Evolutionary conservation across 1,140 invertebrate genomes (phyloP).

Genomic region (Diabrotica undecimpunctata): DNA sequence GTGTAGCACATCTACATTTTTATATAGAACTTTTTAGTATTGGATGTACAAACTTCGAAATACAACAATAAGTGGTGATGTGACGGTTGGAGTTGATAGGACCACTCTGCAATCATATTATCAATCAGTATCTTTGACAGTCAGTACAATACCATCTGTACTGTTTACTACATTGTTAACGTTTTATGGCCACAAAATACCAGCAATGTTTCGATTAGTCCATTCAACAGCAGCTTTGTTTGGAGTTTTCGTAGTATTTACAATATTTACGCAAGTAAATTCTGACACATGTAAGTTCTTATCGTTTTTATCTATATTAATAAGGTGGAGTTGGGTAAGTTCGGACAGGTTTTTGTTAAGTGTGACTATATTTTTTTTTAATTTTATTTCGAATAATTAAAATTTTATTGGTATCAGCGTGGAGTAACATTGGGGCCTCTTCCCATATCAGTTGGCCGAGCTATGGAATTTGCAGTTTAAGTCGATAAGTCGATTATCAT

Average conservation of each 20-base stretch:
- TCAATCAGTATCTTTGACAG: neutral
- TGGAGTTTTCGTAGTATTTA: neutral
- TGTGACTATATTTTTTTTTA: too few species aligned
- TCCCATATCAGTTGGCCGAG: too few species aligned
- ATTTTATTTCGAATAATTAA: too few species aligned
- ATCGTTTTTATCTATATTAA: neutral
- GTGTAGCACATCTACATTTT: neutral
- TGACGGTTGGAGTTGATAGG: neutral
- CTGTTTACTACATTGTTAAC: neutral
- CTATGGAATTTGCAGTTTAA: too few species aligned
- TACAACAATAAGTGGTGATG: neutral
- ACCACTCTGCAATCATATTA: neutral
- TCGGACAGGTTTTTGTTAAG: too few species aligned
- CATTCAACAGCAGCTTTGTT: neutral
- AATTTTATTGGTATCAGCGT: too few species aligned
- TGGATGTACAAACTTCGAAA: neutral
- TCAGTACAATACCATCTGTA: neutral
- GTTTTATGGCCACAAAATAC: constrained; percentile 1
- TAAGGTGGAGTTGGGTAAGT: too few species aligned
- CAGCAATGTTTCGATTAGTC: neutral
- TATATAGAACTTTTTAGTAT: neutral
- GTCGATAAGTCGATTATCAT: too few species aligned
- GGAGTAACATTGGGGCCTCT: too few species aligned
- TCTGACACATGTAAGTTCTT: neutral
- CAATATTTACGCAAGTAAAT: neutral